Percentiles rank a stretch among this genome's conserved stretches.
Conservation (phyloP, 2,113 vertebrate genomes). For the Synodontis membranacea region DNA sequence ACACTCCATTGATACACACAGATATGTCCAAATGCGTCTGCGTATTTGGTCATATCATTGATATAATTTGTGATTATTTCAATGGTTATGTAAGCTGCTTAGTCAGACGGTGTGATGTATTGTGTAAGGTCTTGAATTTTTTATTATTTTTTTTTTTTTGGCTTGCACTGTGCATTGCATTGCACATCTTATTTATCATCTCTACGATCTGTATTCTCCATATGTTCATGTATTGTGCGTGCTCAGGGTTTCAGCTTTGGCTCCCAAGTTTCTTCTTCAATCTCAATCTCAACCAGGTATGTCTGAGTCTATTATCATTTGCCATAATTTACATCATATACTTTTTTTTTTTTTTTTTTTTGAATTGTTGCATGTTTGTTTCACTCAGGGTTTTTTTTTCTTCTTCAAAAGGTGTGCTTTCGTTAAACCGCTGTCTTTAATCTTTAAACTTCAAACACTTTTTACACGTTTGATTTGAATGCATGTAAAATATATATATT, state of each 20-base stretch:
- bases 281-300: not conserved
- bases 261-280: not conserved
- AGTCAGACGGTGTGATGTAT: constrained; percentile 16
- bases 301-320: no score
- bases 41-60: not conserved
- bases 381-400: no score
- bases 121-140: not conserved
- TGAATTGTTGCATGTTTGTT: not conserved
- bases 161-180: not conserved
- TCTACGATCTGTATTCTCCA: not conserved
- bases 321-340: not conserved
- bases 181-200: no score
- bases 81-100: constrained; percentile 26
- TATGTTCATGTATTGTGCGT: not conserved
- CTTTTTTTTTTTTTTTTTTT: not conserved
- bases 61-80: not conserved
- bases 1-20: not conserved
- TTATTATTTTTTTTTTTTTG: not conserved
- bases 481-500: not conserved
- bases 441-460: not conserved
- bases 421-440: not conserved
- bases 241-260: not conserved
- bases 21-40: not conserved
- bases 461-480: not conserved
- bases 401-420: no score